Evolutionary conservation across 2,797 vertebrate genomes (phyloP).

Genomic region (Aphelocoma californica): DNA sequence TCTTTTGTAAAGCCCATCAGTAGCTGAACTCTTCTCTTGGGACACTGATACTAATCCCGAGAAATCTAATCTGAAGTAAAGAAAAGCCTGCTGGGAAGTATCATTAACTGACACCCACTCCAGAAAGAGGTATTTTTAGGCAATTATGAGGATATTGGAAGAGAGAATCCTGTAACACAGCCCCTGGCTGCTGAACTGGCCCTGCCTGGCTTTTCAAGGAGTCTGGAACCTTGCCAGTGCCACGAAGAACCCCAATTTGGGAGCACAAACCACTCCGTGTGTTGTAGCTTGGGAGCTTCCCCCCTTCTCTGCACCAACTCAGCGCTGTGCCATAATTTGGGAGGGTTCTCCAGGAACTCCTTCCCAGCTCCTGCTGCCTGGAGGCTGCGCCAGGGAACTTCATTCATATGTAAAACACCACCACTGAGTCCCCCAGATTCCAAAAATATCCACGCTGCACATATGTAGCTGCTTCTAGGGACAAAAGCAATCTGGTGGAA

Average conservation of each 20-base stretch:
- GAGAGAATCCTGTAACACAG: neutral
- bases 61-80: neutral
- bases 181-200: neutral
- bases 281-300: neutral
- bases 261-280: neutral
- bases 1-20: neutral
- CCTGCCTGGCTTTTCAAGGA: neutral
- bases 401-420: neutral
- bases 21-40: neutral
- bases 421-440: neutral
- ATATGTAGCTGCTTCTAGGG: neutral
- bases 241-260: rapidly evolving
- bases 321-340: rapidly evolving
- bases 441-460: neutral
- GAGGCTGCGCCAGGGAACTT: neutral
- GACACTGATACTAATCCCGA: neutral
- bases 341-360: neutral
- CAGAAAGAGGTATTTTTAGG: neutral
- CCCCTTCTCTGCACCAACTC: neutral
- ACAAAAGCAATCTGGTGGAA: neutral
- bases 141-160: neutral
- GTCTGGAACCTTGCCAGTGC: neutral
- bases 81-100: neutral
- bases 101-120: neutral
- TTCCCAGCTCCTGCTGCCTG: neutral